A percentile compares a stretch with the other conserved stretches of the same genome.
Evolutionary conservation across 2,888 invertebrate species (phyloP).

Genomic region (Drosophila mettleri): DNA sequence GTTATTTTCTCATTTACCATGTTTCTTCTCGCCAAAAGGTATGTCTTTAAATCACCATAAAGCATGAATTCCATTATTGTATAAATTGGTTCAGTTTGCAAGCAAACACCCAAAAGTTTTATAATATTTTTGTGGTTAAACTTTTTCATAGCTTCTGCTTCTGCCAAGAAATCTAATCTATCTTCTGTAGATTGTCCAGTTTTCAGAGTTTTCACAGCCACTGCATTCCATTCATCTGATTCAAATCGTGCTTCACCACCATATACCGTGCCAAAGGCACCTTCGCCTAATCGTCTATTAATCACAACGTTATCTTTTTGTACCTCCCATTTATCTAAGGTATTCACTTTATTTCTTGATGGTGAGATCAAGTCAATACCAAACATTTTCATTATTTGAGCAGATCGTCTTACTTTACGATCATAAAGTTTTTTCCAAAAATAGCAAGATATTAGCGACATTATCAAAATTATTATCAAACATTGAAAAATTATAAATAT

Average conservation of each 20-base stretch:
- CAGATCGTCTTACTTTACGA: constrained; percentile 88
- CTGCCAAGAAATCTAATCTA: constrained; percentile 95
- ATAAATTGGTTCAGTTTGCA: constrained; percentile 94
- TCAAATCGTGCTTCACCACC: constrained; percentile 91
- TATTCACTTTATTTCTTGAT: constrained; percentile 85
- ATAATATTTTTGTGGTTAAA: constrained; percentile 96
- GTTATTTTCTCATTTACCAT: constrained; percentile 88
- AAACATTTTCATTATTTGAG: constrained; percentile 89
- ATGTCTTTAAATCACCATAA: constrained; percentile 96
- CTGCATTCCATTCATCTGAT: constrained; percentile 91
- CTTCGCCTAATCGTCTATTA: constrained; percentile 93
- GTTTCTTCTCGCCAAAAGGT: constrained; percentile 93
- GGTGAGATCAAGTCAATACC: constrained; percentile 88
- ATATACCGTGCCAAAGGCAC: constrained; percentile 96
- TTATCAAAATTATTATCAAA: constrained; percentile 83
- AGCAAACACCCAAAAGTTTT: constrained; percentile 93
- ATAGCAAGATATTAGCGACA: constrained; percentile 87
- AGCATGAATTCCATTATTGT: constrained; percentile 98
- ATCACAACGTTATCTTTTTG: constrained; percentile 93
- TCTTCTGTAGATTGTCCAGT: constrained; percentile 93
- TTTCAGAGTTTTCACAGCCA: constrained; percentile 95
- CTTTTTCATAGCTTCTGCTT: constrained; percentile 97
- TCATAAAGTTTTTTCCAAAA: constrained; percentile 90
- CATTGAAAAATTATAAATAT: constrained; percentile 88
- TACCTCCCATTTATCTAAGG: constrained; percentile 95